These are phyloP conservation scores for Rhopilema esculentum DNA, from an alignment of 30 jellyfish, hydroid and myxozoan species.

Conservation along the genomic window DNA sequence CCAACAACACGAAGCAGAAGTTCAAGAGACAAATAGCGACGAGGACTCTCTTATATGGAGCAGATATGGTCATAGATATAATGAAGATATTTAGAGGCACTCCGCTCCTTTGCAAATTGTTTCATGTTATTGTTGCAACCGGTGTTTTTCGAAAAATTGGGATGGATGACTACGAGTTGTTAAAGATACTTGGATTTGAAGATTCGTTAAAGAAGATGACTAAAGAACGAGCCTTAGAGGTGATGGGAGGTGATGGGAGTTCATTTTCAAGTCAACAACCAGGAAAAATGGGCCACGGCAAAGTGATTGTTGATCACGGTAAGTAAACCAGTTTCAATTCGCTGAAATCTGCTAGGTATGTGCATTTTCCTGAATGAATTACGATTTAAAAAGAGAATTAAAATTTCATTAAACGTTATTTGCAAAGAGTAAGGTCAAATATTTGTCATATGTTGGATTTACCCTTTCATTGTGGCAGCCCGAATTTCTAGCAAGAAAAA, in stretches of 20 bases:
- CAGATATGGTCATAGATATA: too few relatives aligned
- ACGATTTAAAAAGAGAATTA: too few relatives aligned
- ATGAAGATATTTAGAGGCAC: constrained; percentile 44
- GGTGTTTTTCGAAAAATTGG: constrained; percentile 71
- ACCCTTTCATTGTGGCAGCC: too few relatives aligned
- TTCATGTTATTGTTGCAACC: constrained; percentile 78
- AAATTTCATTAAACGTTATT: too few relatives aligned
- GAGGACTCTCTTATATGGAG: constrained; percentile 5
- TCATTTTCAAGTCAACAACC: background rate
- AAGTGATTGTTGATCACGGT: background rate
- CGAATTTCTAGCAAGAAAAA: too few relatives aligned
- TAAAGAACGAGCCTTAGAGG: constrained; percentile 38
- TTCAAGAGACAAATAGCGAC: background rate
- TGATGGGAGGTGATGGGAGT: background rate
- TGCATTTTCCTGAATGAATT: too few relatives aligned
- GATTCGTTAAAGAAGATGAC: constrained; percentile 66
- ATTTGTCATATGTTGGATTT: too few relatives aligned
- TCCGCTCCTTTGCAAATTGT: constrained; percentile 59
- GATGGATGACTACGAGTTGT: constrained; percentile 60
- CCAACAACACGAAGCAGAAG: background rate
- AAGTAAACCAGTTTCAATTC: too few relatives aligned
- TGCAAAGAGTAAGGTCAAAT: too few relatives aligned
- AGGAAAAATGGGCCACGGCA: background rate
- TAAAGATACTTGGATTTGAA: constrained; percentile 72
- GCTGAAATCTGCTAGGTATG: too few relatives aligned